Conservation (phyloP, 2,888 invertebrate genomes). For the Apotomis betuletana region DNA sequence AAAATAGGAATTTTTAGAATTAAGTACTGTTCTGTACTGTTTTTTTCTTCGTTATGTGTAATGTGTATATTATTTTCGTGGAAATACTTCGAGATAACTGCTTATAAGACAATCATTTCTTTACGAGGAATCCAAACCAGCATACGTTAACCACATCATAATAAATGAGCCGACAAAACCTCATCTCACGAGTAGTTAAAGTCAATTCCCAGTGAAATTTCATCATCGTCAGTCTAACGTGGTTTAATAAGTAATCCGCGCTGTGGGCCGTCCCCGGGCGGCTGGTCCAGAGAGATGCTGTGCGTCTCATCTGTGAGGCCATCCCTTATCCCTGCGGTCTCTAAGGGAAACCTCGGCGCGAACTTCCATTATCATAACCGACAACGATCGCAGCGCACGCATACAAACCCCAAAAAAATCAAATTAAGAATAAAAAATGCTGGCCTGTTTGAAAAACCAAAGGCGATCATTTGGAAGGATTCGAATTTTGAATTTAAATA, state of each 20-base stretch:
- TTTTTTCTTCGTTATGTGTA: neutral
- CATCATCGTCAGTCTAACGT: slow-evolving; percentile 82
- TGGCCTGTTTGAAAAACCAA: slow-evolving; percentile 29
- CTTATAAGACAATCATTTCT: neutral
- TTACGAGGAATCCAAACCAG: neutral
- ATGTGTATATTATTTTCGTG: neutral
- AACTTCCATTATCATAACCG: slow-evolving; percentile 65
- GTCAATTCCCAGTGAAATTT: slow-evolving; percentile 82
- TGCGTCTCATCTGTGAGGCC: slow-evolving; percentile 70
- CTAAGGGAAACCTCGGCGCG: slow-evolving; percentile 66
- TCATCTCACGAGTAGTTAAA: slow-evolving; percentile 75
- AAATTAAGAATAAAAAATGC: slow-evolving; percentile 48
- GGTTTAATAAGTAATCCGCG: slow-evolving; percentile 79
- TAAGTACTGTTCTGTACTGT: too few species aligned
- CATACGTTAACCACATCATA: slow-evolving; percentile 52
- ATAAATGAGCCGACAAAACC: slow-evolving; percentile 74
- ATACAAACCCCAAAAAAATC: slow-evolving; percentile 46
- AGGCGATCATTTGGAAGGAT: slow-evolving; percentile 33
- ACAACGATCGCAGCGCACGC: slow-evolving; percentile 51
- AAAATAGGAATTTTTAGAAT: too few species aligned
- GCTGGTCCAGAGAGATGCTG: slow-evolving; percentile 73
- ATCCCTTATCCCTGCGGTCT: slow-evolving; percentile 75
- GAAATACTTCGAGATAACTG: neutral
- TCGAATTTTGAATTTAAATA: slow-evolving; percentile 47
- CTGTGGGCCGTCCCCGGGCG: slow-evolving; percentile 73